Conservation (phyloP, 2,797 vertebrate species). For the Neosilurus mollespiculum region DNA sequence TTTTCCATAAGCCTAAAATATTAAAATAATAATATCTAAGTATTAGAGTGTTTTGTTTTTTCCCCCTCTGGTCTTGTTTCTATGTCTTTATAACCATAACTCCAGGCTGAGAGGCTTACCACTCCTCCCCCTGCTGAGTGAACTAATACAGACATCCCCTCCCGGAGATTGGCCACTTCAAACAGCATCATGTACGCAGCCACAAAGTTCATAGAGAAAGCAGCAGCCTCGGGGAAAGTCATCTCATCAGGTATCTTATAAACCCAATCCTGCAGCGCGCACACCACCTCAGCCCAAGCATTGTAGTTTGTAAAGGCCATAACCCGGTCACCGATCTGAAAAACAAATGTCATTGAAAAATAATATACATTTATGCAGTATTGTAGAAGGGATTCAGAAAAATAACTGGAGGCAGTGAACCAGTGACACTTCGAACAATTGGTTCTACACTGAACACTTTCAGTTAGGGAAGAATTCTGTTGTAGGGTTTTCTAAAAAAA, state of each 20-base stretch:
- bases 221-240: conserved; percentile 93
- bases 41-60: background rate
- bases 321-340: conserved; percentile 93
- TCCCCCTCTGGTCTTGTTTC: background rate
- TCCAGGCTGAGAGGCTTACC: conserved; percentile 75
- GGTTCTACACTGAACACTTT: background rate
- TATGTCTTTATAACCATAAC: conserved; percentile 9
- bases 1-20: background rate
- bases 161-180: conserved; percentile 92
- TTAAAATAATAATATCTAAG: background rate
- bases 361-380: too few species aligned
- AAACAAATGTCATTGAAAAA: conserved; percentile 2
- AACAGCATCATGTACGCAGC: conserved; percentile 99
- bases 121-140: conserved; percentile 96
- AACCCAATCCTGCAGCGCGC: conserved; percentile 87
- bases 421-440: background rate
- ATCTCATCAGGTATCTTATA: conserved; percentile 97
- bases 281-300: conserved; percentile 98
- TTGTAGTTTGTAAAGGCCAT: conserved; percentile 97
- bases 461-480: too few species aligned
- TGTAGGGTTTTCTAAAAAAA: background rate
- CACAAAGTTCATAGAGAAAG: conserved; percentile 95
- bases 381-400: background rate
- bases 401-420: background rate
- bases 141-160: conserved; percentile 97